These are phyloP conservation scores for Drosophila kanapiae DNA, from an alignment of 1,140 invertebrate genomes.

Conservation along the genomic window DNA sequence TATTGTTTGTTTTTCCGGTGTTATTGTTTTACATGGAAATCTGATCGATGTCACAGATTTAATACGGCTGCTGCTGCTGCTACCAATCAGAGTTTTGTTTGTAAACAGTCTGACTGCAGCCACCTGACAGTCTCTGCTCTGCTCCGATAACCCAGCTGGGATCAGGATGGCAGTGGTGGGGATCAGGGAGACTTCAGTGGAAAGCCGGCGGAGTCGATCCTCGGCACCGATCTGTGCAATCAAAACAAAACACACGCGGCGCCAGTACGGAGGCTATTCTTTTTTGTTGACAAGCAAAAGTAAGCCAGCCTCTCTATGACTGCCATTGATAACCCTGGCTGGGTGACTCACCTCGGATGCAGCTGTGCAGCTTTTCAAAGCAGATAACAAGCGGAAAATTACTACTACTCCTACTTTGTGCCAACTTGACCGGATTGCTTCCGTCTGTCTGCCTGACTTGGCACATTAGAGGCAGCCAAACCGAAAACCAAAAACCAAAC, in stretches of 20 bases:
- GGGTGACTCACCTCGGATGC: conserved; percentile 19
- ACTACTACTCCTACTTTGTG: conserved; percentile 24
- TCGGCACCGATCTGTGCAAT: too few relatives aligned
- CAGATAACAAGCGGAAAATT: conserved; percentile 25
- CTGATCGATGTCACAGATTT: conserved; percentile 5
- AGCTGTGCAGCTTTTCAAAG: conserved; percentile 16
- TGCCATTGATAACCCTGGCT: conserved; percentile 7
- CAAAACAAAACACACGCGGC: conserved; percentile 1
- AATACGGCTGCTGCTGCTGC: neutral
- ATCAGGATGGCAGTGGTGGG: conserved; percentile 3
- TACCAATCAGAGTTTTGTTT: conserved; percentile 29
- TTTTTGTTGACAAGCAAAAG: neutral
- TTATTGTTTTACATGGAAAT: conserved; percentile 13
- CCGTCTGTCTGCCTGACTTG: conserved; percentile 43
- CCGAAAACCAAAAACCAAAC: conserved; percentile 13
- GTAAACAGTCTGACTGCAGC: conserved; percentile 47
- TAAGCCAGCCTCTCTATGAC: neutral
- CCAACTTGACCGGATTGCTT: conserved; percentile 31
- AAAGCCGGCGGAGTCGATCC: conserved; percentile 25
- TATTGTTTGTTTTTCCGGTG: conserved; percentile 10
- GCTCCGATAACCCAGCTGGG: conserved; percentile 37
- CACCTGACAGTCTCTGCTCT: conserved; percentile 23
- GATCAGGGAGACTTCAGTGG: conserved; percentile 17
- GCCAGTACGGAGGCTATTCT: neutral
- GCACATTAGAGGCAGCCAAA: conserved; percentile 38